Base-by-base conservation (phyloP, 2,888 invertebrate genomes). In the Plagodis pulveraria region DNA sequence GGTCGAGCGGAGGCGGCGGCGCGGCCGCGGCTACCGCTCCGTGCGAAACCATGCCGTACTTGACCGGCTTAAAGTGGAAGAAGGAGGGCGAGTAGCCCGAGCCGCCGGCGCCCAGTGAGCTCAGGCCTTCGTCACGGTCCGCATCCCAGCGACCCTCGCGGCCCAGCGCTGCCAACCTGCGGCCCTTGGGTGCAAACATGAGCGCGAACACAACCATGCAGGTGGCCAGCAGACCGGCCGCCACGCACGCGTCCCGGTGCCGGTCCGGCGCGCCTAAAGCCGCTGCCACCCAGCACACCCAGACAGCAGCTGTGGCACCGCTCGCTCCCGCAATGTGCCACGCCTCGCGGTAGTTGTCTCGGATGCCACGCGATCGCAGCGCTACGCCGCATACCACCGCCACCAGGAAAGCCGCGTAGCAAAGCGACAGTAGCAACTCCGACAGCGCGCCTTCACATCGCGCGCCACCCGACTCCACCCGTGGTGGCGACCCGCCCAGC, bases 111-210 rank as follows among this genome's bases (percentile, higher is more conserved):
- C 96, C 95, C 71, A 97, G 87, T 52, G 97, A 96, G 85, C 97
- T 97, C 70, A 97, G 95, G 57, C 96, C 95, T 72, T 97, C 97
- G 72, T 97, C 97, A 62, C 97, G 94, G 84, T 96, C 97, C 76
- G 96, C 96, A 67, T 96, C 94, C 86, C 96, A 96, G 66, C 96
- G 94, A 10, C 96, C 97, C 78, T 98, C 98, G 75, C 97, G 96
- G 48, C 98, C 98, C 93, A 98, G 95, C 49, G 98, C 98, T 0
- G 98, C 98, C 75, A 98, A 90, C 77, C 98, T 97, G 43, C 98
- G 94, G 36, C 98, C 98, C 91, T 97, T 98, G 38, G 98, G 96
- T 90, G 98, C 96, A 87, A 98, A 98, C 98, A 98, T 98, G 58
- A 98, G 95, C 72, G 98, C 94, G 87, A 98, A 97, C 53, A 98